Base-by-base conservation (phyloP, 2,888 invertebrate species). In the Stictocephala bisonia region DNA sequence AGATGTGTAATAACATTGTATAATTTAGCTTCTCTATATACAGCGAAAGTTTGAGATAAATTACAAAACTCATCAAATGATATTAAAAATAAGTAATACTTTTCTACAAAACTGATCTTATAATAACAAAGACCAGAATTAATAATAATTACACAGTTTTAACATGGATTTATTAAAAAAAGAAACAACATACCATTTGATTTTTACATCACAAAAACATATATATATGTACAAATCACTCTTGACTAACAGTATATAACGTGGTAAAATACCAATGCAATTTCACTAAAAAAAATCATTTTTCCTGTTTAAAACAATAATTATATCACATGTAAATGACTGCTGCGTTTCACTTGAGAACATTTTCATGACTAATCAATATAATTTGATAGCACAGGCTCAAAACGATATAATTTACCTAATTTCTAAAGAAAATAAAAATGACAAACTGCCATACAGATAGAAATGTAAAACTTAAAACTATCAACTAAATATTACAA, bases 1-100 rank as follows among this genome's bases (percentile, higher is more conserved):
- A n/a, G n/a, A 26, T 71, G 70, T 58, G 58, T 71, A 71, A 44
- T 71, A 71, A 71, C 70, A 71, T 71, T 71, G 58, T 71, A 71
- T 71, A 71, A 71, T 71, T 71, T 71, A 71, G 70, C 70, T 58
- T 58, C 44, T 58, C 31, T 71, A 71, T 71, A 15, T 71, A 71
- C 70, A 71, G 70, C 70, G 58, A 71, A 29, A 58, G 29, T 71
- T 58, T 40, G 58, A 58, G 70, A 58, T 71, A 71, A 71, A 58
- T 58, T 71, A 71, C 9, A 71, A 71, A 71, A 71, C 58, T 71
- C 58, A 58, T 44, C 35, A 71, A 71, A 71, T 71, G 41, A 71
- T 71, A 71, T 53, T 69, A 69, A 69, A 71, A 58, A 71, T 71
- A 70, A 70, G 60, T 60, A 64, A 64, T 64, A 64, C 64, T 64